phyloP scores from a whole-genome alignment of 1,140 invertebrate species.

The Conopomorpha cramerella region DNA sequence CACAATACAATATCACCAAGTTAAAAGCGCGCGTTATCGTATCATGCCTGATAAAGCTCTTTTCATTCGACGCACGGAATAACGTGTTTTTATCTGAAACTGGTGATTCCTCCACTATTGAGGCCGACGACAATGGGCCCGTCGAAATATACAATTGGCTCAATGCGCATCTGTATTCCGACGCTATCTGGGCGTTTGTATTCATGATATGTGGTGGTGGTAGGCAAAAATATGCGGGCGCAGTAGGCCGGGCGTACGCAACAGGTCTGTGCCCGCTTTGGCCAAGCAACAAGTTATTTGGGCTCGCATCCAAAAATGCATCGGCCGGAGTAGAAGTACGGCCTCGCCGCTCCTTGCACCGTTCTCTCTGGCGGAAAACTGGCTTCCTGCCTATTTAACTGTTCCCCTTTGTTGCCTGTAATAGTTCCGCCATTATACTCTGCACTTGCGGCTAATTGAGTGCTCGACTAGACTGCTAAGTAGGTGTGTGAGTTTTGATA shows the following conservation, averaged over 20 bases:
- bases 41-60: too few species aligned
- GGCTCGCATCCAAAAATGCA: conserved; percentile 56
- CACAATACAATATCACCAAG: too few species aligned
- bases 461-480: conserved; percentile 14
- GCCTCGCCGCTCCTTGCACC: conserved; percentile 18
- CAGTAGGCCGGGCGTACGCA: conserved; percentile 30
- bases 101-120: too few species aligned
- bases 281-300: conserved; percentile 47
- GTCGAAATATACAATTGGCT: too few species aligned
- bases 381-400: conserved; percentile 12
- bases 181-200: too few species aligned
- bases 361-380: conserved; percentile 14
- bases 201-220: too few species aligned
- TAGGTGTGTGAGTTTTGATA: too few species aligned
- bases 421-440: conserved; percentile 9
- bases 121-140: too few species aligned
- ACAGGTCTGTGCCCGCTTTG: conserved; percentile 27
- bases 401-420: neutral
- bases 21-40: too few species aligned
- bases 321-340: conserved; percentile 18
- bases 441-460: conserved; percentile 7
- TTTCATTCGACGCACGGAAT: too few species aligned
- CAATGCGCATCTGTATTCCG: too few species aligned
- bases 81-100: too few species aligned
- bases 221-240: conserved; percentile 34